phyloP scores from a whole-genome alignment of 2,888 invertebrate genomes.

The Caenorhabditis sp. region DNA sequence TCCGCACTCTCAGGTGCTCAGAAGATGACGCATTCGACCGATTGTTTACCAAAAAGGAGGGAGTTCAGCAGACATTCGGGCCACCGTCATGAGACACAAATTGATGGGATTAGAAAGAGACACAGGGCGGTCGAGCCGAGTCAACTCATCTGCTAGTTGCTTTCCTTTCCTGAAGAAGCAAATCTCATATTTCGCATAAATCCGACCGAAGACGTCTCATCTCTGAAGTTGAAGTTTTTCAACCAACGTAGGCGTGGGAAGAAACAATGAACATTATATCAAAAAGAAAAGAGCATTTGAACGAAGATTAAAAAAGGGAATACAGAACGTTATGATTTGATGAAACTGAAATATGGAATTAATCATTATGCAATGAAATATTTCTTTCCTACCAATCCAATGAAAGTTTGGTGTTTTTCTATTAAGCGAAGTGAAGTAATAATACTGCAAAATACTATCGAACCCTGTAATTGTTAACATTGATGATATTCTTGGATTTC shows the following conservation, averaged over 20 bases:
- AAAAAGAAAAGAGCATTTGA: background rate
- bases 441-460: too few relatives aligned
- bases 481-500: too few relatives aligned
- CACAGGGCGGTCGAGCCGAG: background rate
- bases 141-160: background rate
- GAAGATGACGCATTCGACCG: background rate
- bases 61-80: background rate
- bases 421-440: too few relatives aligned
- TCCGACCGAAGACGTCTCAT: background rate
- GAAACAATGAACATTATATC: background rate
- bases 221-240: background rate
- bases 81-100: too few relatives aligned
- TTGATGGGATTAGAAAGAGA: background rate
- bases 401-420: too few relatives aligned
- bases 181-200: slow-evolving; percentile 14
- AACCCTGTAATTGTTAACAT: too few relatives aligned
- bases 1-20: slow-evolving; percentile 40
- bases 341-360: too few relatives aligned
- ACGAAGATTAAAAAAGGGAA: too few relatives aligned
- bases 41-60: slow-evolving; percentile 5
- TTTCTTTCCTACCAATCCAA: too few relatives aligned
- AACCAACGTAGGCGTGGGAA: background rate
- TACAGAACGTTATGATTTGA: too few relatives aligned
- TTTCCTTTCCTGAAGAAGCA: background rate
- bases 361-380: too few relatives aligned